Conservation (phyloP, 1,140 invertebrate species). For the Heliconius congener region DNA sequence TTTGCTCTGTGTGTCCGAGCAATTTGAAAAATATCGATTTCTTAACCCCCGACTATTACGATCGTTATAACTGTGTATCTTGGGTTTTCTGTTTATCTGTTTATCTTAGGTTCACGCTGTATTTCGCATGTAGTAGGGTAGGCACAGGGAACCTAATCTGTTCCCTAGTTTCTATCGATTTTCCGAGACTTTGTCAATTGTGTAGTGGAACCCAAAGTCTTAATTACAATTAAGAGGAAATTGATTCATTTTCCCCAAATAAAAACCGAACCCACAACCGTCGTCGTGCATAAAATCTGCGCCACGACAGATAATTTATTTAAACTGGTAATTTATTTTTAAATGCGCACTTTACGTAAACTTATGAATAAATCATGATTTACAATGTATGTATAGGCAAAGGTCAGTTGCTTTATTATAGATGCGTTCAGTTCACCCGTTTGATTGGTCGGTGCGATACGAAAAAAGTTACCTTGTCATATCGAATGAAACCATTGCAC, state of each 20-base stretch:
- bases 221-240: too few species aligned
- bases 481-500: constrained; percentile 27
- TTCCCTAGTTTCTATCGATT: too few species aligned
- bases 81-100: too few species aligned
- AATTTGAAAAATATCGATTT: constrained; percentile 39
- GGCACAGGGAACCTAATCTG: too few species aligned
- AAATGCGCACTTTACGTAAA: constrained; percentile 60
- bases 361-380: constrained; percentile 75
- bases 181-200: too few species aligned
- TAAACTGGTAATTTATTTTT: constrained; percentile 36
- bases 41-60: constrained; percentile 39
- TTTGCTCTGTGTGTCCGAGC: constrained; percentile 6
- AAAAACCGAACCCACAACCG: too few species aligned
- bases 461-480: constrained; percentile 35
- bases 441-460: constrained; percentile 50
- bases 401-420: constrained; percentile 70
- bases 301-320: constrained; percentile 43
- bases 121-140: too few species aligned
- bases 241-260: too few species aligned
- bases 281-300: not conserved
- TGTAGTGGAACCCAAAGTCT: too few species aligned
- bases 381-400: constrained; percentile 70
- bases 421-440: constrained; percentile 57
- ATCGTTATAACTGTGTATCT: constrained; percentile 21
- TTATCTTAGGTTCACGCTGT: not conserved